Conservation (phyloP, 2,113 vertebrate species). For the Oreochromis niloticus region DNA sequence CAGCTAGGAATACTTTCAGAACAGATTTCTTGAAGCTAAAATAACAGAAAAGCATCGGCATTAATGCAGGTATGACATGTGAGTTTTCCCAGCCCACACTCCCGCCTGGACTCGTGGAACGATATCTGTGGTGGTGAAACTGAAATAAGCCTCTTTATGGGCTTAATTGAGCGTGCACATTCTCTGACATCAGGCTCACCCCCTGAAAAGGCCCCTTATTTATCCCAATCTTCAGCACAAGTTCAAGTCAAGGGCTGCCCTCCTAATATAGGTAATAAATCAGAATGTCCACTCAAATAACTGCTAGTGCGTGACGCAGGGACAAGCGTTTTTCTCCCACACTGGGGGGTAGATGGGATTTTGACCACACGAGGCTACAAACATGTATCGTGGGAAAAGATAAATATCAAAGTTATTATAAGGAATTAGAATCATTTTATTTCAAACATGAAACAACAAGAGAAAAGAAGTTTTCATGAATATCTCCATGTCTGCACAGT, state of each 20-base stretch:
- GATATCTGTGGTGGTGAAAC: not conserved
- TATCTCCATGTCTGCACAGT: not conserved
- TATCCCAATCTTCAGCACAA: conserved; percentile 36
- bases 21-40: not conserved
- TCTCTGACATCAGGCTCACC: conserved; percentile 30
- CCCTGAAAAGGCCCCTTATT: conserved; percentile 31
- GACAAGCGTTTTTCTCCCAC: conserved; percentile 6
- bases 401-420: not conserved
- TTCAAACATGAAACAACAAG: not conserved
- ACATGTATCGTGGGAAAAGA: not conserved
- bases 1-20: not conserved
- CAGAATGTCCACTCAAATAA: conserved; percentile 37
- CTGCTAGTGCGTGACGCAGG: not conserved
- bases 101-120: not conserved
- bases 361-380: not conserved
- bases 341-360: not conserved
- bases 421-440: not conserved
- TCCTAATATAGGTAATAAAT: conserved; percentile 57
- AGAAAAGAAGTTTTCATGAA: not conserved
- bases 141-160: conserved; percentile 38
- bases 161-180: conserved; percentile 48
- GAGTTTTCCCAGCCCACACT: not conserved
- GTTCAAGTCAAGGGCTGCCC: conserved; percentile 45
- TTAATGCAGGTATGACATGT: not conserved
- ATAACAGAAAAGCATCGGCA: not conserved